These are phyloP conservation scores for Alcedo quadribrachys DNA, from an alignment of 2,797 vertebrate species.

Conservation along the genomic window DNA sequence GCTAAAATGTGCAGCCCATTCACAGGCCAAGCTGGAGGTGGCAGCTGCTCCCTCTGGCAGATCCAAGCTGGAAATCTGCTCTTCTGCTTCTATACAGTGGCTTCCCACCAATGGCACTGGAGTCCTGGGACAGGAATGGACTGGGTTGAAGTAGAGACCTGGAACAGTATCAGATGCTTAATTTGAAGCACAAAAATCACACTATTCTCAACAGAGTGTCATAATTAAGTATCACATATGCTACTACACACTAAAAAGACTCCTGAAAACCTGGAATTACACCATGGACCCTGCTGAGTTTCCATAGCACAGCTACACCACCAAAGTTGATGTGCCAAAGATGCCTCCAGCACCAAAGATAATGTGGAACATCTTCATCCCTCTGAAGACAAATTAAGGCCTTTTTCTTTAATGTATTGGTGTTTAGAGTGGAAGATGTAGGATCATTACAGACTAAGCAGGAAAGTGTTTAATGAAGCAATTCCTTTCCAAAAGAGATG, in stretches of 20 bases:
- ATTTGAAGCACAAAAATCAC: background rate
- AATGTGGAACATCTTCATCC: background rate
- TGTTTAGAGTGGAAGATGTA: background rate
- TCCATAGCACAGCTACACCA: background rate
- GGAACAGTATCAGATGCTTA: background rate
- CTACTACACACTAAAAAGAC: background rate
- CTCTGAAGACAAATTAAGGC: background rate
- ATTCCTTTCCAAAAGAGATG: background rate
- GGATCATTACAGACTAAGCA: background rate
- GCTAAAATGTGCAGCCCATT: constrained; percentile 25
- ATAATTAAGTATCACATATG: background rate
- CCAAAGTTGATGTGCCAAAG: background rate
- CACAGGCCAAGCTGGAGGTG: background rate
- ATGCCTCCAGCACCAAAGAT: background rate
- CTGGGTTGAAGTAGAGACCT: background rate
- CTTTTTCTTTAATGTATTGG: background rate
- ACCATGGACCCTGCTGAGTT: background rate
- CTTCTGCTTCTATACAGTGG: background rate
- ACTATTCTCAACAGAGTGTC: background rate
- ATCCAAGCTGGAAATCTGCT: background rate
- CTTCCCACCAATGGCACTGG: background rate
- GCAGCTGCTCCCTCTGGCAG: constrained; percentile 17
- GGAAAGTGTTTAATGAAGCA: constrained; percentile 42
- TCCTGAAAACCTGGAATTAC: background rate
- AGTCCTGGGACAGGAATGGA: background rate